Conservation (phyloP, 2,797 vertebrate genomes). For the Synanceia verrucosa region DNA sequence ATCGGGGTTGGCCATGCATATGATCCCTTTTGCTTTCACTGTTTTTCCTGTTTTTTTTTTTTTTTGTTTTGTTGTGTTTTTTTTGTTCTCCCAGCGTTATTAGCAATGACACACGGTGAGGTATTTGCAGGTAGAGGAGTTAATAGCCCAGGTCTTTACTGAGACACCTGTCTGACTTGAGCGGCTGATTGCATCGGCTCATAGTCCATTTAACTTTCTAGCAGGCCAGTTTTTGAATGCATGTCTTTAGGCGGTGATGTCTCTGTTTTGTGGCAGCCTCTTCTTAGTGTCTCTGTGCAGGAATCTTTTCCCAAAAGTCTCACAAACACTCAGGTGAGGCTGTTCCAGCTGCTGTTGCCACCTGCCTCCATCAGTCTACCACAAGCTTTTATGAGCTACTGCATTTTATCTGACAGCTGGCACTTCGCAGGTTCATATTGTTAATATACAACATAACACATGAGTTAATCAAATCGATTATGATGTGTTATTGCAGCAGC, state of each 20-base stretch:
- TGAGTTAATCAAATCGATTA: background rate
- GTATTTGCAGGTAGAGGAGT: conserved; percentile 73
- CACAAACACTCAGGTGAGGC: background rate
- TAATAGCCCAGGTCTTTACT: conserved; percentile 75
- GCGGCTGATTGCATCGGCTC: conserved; percentile 71
- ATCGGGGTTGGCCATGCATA: conserved; percentile 79
- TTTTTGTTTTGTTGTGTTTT: conserved; percentile 3
- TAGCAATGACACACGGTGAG: conserved; percentile 73
- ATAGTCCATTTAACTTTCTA: conserved; percentile 79
- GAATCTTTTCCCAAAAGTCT: conserved; percentile 25
- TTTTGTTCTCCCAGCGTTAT: conserved; percentile 73
- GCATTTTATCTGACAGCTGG: background rate
- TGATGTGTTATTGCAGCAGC: background rate
- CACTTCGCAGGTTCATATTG: background rate
- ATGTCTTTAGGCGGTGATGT: conserved; percentile 59
- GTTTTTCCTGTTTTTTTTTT: conserved; percentile 60
- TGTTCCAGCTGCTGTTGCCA: background rate
- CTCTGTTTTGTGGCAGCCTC: conserved; percentile 45
- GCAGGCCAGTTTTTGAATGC: conserved; percentile 36
- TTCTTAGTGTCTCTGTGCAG: conserved; percentile 7
- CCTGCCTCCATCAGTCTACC: background rate
- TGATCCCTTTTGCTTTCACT: conserved; percentile 75
- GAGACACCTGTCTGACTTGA: conserved; percentile 78
- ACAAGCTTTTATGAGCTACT: background rate
- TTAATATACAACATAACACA: too few relatives aligned